phyloP scores from a whole-genome alignment of 2,797 vertebrate genomes.

The Arnoldichthys spilopterus region DNA sequence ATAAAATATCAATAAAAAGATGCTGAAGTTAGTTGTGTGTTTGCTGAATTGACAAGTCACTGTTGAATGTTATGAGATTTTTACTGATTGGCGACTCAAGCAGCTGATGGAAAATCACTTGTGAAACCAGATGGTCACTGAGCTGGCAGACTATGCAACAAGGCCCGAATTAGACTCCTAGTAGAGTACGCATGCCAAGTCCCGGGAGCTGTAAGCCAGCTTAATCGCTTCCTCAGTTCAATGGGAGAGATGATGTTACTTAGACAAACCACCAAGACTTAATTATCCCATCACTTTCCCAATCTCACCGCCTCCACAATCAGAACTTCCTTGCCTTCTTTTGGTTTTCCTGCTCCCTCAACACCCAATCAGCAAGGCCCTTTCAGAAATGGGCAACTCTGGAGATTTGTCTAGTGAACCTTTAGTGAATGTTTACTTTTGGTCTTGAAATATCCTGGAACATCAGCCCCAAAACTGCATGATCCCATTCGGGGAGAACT shows the following conservation, averaged over 20 bases:
- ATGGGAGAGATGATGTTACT: not conserved
- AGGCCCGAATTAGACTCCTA: not conserved
- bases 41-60: not conserved
- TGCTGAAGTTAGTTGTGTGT: not conserved
- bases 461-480: not conserved
- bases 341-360: not conserved
- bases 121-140: not conserved
- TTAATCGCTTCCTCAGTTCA: not conserved
- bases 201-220: not conserved
- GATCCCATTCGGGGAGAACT: not conserved
- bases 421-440: not conserved
- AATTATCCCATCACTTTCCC: slow-evolving; percentile 16
- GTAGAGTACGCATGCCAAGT: not conserved
- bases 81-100: not conserved
- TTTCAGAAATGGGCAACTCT: not conserved
- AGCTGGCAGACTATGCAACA: not conserved
- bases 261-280: not conserved
- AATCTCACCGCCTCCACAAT: slow-evolving; percentile 2
- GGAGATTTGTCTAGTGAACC: not conserved
- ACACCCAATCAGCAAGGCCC: not conserved
- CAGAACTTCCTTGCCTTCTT: not conserved
- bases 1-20: no score
- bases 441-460: not conserved
- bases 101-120: not conserved
- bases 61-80: not conserved